Conservation (phyloP, 2,797 vertebrate species). For the Sebastes vulpes region DNA sequence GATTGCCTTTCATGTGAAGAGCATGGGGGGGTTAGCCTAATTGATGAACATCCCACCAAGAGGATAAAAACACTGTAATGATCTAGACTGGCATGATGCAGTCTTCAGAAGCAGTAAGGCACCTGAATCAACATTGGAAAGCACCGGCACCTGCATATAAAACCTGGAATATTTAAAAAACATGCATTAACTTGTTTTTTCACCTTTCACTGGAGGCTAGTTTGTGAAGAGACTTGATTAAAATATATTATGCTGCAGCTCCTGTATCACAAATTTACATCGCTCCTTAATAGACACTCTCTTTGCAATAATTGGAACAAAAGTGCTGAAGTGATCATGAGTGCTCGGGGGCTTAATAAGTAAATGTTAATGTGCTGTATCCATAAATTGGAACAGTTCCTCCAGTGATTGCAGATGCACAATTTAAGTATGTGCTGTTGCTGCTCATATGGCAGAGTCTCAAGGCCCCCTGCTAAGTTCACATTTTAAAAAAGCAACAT, state of each 20-base stretch:
- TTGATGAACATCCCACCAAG: background rate
- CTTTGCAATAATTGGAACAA: conserved; percentile 58
- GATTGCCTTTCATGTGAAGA: conserved; percentile 18
- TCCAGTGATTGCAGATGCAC: conserved; percentile 63
- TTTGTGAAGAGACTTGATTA: conserved; percentile 43
- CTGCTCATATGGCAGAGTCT: conserved; percentile 6
- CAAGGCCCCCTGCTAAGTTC: conserved; percentile 31
- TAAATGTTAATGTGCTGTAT: conserved; percentile 70
- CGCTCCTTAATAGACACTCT: conserved; percentile 45
- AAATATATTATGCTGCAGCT: conserved; percentile 42
- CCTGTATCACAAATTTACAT: conserved; percentile 40
- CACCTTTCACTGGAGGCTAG: conserved; percentile 8
- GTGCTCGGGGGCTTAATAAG: conserved; percentile 66
- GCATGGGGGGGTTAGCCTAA: background rate
- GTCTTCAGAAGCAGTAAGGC: background rate
- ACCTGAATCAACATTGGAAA: conserved; percentile 24
- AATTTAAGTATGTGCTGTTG: conserved; percentile 40
- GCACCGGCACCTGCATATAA: background rate
- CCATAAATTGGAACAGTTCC: conserved; percentile 56
- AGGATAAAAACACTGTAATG: conserved; percentile 2
- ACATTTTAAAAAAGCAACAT: conserved; percentile 53
- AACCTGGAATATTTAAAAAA: conserved; percentile 2
- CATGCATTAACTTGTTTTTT: conserved; percentile 16
- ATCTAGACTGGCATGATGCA: background rate
- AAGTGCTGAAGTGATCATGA: conserved; percentile 64